Conservation (phyloP, 2,888 invertebrate species). For the Netelia virgata region DNA sequence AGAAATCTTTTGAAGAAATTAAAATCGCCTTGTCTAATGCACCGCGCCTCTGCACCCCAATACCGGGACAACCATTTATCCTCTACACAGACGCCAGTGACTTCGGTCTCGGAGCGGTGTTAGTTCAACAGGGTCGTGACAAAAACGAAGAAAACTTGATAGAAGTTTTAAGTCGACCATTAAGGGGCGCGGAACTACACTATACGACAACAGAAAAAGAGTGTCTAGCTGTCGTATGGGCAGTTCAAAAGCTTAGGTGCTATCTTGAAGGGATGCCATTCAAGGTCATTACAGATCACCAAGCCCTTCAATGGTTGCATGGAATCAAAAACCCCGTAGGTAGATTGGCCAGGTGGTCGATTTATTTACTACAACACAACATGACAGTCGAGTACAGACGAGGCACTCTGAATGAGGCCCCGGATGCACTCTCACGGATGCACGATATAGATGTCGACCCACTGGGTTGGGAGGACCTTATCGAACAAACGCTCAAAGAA, state of each 20-base stretch:
- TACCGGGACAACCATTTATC: not conserved
- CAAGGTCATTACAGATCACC: slow-evolving; percentile 5
- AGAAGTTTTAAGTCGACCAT: too few species aligned
- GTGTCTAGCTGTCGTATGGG: too few species aligned
- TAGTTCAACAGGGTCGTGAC: too few species aligned
- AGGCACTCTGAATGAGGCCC: slow-evolving; percentile 21
- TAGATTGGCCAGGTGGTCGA: not conserved
- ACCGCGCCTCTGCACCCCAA: not conserved
- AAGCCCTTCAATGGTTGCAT: slow-evolving; percentile 5
- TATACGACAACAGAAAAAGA: too few species aligned
- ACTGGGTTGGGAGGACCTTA: slow-evolving; percentile 41
- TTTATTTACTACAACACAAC: not conserved
- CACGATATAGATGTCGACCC: slow-evolving; percentile 50
- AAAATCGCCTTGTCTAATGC: slow-evolving; percentile 10
- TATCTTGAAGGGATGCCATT: not conserved
- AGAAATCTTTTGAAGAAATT: slow-evolving; percentile 18
- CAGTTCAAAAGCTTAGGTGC: too few species aligned
- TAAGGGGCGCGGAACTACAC: too few species aligned
- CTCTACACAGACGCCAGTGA: too few species aligned
- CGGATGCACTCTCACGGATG: slow-evolving; percentile 49
- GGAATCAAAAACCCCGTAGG: not conserved
- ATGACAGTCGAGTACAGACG: not conserved
- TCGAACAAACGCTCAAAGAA: not conserved
- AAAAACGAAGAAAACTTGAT: too few species aligned
- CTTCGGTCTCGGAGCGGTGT: too few species aligned